Percentiles rank a stretch among this genome's conserved stretches.
Conservation (phyloP, 2,797 vertebrate species). For the Schizopygopsis malacanthus region DNA sequence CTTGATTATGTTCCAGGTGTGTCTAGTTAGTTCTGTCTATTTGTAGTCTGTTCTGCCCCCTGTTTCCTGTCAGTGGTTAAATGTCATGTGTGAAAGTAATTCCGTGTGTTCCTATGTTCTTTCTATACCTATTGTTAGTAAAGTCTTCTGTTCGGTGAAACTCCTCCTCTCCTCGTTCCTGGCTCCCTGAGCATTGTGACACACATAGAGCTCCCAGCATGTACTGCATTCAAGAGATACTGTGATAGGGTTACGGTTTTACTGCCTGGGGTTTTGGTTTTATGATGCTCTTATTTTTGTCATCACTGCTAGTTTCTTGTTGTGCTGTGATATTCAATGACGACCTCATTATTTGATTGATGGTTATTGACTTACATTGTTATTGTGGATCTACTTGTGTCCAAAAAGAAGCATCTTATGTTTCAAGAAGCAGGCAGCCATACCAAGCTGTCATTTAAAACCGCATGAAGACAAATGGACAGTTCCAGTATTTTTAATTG, state of each 20-base stretch:
- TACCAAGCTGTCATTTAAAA: constrained; percentile 20
- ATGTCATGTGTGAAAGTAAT: too few relatives aligned
- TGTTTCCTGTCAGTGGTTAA: too few relatives aligned
- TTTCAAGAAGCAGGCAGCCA: constrained; percentile 12
- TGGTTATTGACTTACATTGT: background rate
- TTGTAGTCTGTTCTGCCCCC: too few relatives aligned
- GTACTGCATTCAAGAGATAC: too few relatives aligned
- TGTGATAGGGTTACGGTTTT: background rate
- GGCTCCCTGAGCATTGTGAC: too few relatives aligned
- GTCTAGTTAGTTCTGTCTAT: too few relatives aligned
- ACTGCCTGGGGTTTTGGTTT: background rate
- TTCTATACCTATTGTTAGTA: too few relatives aligned
- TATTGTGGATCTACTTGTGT: background rate
- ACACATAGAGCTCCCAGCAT: background rate
- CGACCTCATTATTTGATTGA: background rate
- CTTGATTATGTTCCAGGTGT: too few relatives aligned
- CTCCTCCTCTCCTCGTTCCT: too few relatives aligned
- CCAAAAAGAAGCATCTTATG: background rate
- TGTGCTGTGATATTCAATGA: background rate
- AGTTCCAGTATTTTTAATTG: constrained; percentile 22
- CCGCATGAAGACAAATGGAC: constrained; percentile 5
- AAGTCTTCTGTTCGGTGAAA: too few relatives aligned
- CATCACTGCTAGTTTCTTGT: background rate
- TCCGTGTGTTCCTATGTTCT: too few relatives aligned
- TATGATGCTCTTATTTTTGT: background rate